These are phyloP conservation scores for Ceyx cyanopectus DNA, from an alignment of 2,113 vertebrate genomes.

Conservation along the genomic window DNA sequence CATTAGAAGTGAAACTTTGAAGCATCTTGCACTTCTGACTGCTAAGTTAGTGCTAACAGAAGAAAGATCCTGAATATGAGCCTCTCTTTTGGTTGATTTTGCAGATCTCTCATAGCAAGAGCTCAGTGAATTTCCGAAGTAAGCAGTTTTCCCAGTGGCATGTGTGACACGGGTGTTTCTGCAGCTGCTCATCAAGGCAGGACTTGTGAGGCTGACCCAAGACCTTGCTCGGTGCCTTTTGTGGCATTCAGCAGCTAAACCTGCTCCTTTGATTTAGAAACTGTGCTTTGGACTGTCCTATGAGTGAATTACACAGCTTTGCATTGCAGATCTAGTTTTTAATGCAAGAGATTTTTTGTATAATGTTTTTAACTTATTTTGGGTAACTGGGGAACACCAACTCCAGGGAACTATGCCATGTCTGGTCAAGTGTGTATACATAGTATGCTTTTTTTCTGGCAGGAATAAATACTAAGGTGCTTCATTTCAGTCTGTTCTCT, in stretches of 20 bases:
- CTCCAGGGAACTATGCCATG: not conserved
- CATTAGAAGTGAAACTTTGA: not conserved
- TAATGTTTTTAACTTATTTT: not conserved
- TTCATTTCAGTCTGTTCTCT: slow-evolving; percentile 32
- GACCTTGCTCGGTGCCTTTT: not conserved
- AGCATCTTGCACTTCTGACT: not conserved
- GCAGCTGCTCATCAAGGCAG: not conserved
- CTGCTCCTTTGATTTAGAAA: not conserved
- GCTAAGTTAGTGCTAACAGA: not conserved
- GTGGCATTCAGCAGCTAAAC: not conserved
- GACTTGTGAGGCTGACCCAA: not conserved
- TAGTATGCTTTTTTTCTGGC: not conserved
- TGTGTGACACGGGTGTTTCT: not conserved
- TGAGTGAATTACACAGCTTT: not conserved
- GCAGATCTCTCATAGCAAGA: not conserved
- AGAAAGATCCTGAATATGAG: not conserved
- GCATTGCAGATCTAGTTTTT: not conserved
- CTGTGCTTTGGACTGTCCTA: not conserved
- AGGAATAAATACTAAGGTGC: not conserved
- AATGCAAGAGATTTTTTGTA: not conserved
- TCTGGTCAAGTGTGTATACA: not conserved
- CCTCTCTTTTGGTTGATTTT: not conserved
- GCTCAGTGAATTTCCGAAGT: not conserved
- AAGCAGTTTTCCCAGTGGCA: not conserved
- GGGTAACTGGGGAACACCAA: not conserved